Evolutionary conservation across 2,113 vertebrate species (phyloP), one percentile per base, ranked within the genome.

Genomic region (Brachyhypopomus gauderio): DNA sequence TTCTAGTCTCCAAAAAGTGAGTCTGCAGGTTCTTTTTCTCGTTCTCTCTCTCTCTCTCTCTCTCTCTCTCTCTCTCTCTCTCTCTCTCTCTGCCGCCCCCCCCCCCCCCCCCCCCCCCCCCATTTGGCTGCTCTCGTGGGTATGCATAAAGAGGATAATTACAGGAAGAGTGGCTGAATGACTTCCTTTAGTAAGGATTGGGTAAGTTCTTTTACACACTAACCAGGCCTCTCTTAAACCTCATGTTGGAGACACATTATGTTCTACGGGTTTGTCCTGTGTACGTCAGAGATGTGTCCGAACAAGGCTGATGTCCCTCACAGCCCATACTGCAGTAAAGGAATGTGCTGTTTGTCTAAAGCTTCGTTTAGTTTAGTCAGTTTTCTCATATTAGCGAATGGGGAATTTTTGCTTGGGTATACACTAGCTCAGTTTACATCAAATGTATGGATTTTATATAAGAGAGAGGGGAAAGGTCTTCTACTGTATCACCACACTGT

Each of bases 1-100:
- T 48, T 92, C 92, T 86, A 94, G 93, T 92, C 91, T 94, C 87
- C 93, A 94, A 86, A 94, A 94, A 91, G 93, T 94, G 84, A 78
- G 92, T 90, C 36, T 69, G 36, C 30, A 36, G 20, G 38, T 58
- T 62, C 56, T 63, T 19, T 66, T n/a, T 52, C 45, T 77, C n/a
- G 58, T 67, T 36, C 66, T 74, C 27, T 22, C 71, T 71, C 38
- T 77, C 59, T 77, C 22, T 80, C 38, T 67, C 11, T 38, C 36
- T 20, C 62, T 20, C 52, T 71, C 48, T 60, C 38, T 20, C 2
- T 48, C 30, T 17, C 45, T 14, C 60, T 71, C 58, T 60, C 55
- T 16, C 2, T 48, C 30, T 85, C 22, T 41, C 19, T 74, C 79
- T 30, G 30, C 16, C 38, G 8, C 60, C 63, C 58, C 52, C 55